Conservation (phyloP, 2,113 vertebrate species). For the Himantopus leucocephalus region DNA sequence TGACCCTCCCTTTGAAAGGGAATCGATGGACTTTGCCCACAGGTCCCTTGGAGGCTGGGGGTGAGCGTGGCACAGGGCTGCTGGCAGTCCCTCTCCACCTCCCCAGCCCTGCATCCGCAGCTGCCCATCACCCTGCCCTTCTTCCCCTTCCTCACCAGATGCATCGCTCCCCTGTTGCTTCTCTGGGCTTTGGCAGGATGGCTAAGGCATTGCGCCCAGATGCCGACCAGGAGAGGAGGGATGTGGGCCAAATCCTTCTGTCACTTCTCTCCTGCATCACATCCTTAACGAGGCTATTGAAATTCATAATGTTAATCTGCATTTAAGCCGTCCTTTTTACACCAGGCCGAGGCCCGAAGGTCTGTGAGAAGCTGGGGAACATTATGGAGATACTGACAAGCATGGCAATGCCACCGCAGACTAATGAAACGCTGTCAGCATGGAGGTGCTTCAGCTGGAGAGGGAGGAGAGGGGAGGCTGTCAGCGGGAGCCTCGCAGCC, state of each 20-base stretch:
- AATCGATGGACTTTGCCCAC: neutral
- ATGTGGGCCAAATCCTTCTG: neutral
- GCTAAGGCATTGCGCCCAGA: neutral
- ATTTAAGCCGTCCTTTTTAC: neutral
- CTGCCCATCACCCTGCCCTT: neutral
- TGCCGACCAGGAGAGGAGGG: neutral
- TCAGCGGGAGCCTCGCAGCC: neutral
- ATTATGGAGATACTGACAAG: neutral
- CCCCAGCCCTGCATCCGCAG: neutral
- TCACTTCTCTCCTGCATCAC: neutral
- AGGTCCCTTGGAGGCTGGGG: neutral
- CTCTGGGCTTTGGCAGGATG: neutral
- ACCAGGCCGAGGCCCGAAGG: neutral
- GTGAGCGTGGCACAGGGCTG: neutral
- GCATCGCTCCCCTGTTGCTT: neutral
- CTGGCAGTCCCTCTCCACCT: neutral
- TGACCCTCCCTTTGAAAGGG: neutral
- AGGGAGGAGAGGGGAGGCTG: neutral
- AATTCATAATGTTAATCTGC: neutral
- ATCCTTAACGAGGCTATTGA: neutral
- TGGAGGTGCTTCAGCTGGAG: neutral
- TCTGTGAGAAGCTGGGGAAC: accelerated
- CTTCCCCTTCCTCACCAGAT: neutral
- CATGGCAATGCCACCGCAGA: accelerated
- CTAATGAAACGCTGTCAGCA: neutral